Conservation (phyloP, 2,113 vertebrate genomes). For the Leiothrix lutea region DNA sequence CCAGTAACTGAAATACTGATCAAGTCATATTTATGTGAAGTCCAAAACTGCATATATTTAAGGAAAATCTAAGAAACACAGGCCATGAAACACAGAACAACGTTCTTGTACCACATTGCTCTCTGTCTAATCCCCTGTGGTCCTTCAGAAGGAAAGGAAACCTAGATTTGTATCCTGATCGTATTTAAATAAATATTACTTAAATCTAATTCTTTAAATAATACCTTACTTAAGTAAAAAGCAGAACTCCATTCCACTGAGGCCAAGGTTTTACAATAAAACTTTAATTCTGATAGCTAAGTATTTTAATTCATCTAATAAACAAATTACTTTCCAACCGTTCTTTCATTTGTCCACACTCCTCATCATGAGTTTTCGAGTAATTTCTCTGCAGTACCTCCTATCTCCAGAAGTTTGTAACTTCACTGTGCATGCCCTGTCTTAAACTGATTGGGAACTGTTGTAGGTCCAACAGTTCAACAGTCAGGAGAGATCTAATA, state of each 20-base stretch:
- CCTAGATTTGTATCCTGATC: not conserved
- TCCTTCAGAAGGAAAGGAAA: not conserved
- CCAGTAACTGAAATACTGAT: not conserved
- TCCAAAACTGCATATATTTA: not conserved
- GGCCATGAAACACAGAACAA: not conserved
- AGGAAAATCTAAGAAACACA: not conserved
- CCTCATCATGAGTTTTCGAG: not conserved
- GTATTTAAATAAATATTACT: not conserved
- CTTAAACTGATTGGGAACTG: not conserved
- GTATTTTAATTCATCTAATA: not conserved
- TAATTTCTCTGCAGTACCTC: not conserved
- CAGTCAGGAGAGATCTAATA: not conserved
- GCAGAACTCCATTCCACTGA: not conserved
- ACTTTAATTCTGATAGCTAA: not conserved
- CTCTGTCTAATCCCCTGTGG: not conserved
- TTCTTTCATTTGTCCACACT: not conserved
- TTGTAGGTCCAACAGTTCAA: not conserved
- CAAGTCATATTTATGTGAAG: not conserved
- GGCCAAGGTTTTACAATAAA: not conserved
- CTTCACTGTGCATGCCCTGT: not conserved
- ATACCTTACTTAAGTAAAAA: not conserved
- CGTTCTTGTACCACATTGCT: not conserved
- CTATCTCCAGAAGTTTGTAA: not conserved
- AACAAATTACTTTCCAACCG: not conserved
- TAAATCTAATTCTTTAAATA: not conserved